A percentile compares a stretch with the other conserved stretches of the same genome.
These are phyloP conservation scores for Crocodylus rhombifer DNA, from an alignment of 2,797 vertebrate species.

Conservation along the genomic window DNA sequence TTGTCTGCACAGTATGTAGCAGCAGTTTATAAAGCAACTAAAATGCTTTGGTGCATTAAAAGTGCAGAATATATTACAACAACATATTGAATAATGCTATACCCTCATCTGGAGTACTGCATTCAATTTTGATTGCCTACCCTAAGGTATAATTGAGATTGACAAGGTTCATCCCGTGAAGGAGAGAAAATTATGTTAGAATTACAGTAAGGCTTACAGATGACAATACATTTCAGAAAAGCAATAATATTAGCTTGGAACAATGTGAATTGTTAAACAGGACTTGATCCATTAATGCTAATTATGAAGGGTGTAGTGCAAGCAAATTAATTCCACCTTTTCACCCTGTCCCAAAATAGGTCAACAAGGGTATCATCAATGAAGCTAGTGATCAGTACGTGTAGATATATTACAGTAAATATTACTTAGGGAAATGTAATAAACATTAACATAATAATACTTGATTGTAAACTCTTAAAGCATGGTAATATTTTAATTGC, in stretches of 20 bases:
- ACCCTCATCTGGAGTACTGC: neutral
- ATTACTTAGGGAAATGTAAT: neutral
- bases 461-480: neutral
- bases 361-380: neutral
- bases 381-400: constrained; percentile 42
- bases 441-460: rapidly evolving
- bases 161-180: constrained; percentile 50
- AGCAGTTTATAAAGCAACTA: constrained; percentile 8
- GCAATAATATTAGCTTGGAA: neutral
- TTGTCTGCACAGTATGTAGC: constrained; percentile 45
- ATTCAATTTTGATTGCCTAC: neutral
- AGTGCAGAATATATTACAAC: neutral
- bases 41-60: constrained; percentile 19
- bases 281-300: constrained; percentile 21
- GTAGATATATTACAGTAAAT: neutral
- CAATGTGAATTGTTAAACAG: neutral
- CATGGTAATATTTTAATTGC: rapidly evolving
- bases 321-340: neutral
- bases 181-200: constrained; percentile 27
- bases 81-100: constrained; percentile 38
- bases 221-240: constrained; percentile 10
- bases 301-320: neutral
- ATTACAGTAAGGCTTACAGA: constrained; percentile 28
- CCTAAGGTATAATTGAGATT: constrained; percentile 51
- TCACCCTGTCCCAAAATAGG: neutral